These are phyloP conservation scores for Periphyllus acericola DNA, from an alignment of 2,888 invertebrate species.

Conservation along the genomic window DNA sequence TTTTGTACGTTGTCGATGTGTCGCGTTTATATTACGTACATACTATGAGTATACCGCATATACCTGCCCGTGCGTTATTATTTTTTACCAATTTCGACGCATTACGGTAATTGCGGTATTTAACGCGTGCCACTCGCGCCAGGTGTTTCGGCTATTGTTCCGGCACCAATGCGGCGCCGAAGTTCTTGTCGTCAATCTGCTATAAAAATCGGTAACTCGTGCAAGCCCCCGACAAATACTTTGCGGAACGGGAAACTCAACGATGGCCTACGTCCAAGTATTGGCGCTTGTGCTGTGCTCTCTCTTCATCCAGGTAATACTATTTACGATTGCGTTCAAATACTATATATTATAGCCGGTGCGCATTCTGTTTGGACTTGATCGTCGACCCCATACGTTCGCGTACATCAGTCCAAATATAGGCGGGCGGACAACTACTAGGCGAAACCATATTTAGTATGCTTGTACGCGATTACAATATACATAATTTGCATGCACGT, in stretches of 20 bases:
- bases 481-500: too few species aligned
- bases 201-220: neutral
- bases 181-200: too few species aligned
- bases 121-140: too few species aligned
- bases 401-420: too few species aligned
- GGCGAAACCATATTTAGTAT: too few species aligned
- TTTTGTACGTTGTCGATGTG: neutral
- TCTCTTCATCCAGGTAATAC: conserved; percentile 40
- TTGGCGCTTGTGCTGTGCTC: conserved; percentile 23
- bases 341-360: too few species aligned
- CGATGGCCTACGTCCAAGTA: conserved; percentile 23
- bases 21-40: neutral
- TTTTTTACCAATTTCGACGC: neutral
- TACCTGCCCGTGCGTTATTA: too few species aligned
- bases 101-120: conserved; percentile 15
- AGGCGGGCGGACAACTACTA: too few species aligned
- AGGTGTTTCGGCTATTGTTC: conserved; percentile 31
- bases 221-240: neutral
- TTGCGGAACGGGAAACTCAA: neutral
- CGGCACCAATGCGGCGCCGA: neutral
- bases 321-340: neutral
- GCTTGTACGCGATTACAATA: too few species aligned
- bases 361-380: too few species aligned
- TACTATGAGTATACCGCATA: neutral
- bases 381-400: too few species aligned